Evolutionary conservation across 2,113 vertebrate genomes (phyloP), one percentile per base, ranked within the genome.

Genomic region (Fulica atra): DNA sequence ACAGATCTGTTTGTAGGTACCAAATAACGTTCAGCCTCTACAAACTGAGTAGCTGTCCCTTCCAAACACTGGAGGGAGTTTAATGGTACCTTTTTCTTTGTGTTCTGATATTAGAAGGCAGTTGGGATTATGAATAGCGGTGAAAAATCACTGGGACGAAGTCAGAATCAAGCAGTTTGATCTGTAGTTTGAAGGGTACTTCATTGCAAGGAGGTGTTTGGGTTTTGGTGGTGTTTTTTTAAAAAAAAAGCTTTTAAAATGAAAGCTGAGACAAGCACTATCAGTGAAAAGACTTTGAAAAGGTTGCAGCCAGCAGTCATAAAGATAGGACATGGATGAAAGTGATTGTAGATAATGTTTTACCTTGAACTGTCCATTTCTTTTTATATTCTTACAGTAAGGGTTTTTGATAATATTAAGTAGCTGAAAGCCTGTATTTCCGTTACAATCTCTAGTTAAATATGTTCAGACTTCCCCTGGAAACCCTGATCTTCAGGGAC

Each of bases 341-440:
- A 94, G 70, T 2, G 23, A 10, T 59, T 85, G 28, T 60, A 88
- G 93, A 87, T 92, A 86, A 71, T 77, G 16, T 57, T 95, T 89
- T 95, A 86, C 93, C 77, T 93, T 95, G 73, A 93, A 70, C 70
- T 65, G 36, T 86, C 56, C 14, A 69, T 95, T 95, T 93, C 65
- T 84, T 95, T 89, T 93, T 73, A 72, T 82, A 77, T 65, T 82
- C 36, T 70, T 88, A 54, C 40, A 35, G 15, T 77, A 77, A 38
- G 53, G 10, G 28, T 24, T 87, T 93, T 64, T 83, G 71, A 36
- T 95, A 87, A 89, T 89, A 66, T 31, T 76, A 72, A 80, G 77
- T 73, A 80, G 44, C 54, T 93, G 87, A 85, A 95, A 85, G 2
- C n/a, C 7, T 0, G 0, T 88, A 44, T 87, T 89, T 95, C 26